Evolutionary conservation across 2,888 invertebrate genomes (phyloP), one percentile per base, ranked within the genome.

Genomic region (Luperina nickerlii): DNA sequence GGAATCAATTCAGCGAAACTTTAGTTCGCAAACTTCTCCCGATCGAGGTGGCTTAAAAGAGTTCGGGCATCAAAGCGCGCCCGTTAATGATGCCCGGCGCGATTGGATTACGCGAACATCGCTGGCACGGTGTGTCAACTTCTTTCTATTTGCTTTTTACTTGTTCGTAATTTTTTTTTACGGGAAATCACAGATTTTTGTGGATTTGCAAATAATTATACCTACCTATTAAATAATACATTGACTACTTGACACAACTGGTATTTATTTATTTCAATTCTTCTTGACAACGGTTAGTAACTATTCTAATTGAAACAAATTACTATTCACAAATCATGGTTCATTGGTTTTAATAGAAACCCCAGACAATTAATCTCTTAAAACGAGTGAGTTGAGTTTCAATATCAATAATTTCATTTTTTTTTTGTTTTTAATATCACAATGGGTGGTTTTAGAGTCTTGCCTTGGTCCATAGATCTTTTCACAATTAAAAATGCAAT

Each of bases 1-100:
- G 24, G 42, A 70, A 72, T 81, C 54, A 81, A 70, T 87, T 75
- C 73, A 69, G 13, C 68, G 42, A 15, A 60, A 74, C 42, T 78
- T 81, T 75, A 74, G 42, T 79, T 73, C 27, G 20, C 18, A 63
- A 77, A 79, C 62, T 80, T 77, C n/a, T 27, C 54, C 42, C 65
- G 48, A 76, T 48, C 68, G 72, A 66, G 45, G 68, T 45, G 54
- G 66, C 62, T 72, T 74, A 62, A 57, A 79, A 24, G 70, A 82
- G 76, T 76, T 74, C 65, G 18, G 63, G 66, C 78, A 77, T 87
- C 76, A 82, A 82, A 82, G 79, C 70, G 66, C 45, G 18, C 71
- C 27, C 60, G 75, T 54, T 87, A 87, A 87, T 85, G 77, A 85
- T 32, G 83, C 24, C 42, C 38, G 27, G 20, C 60, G 24, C 85